A percentile compares a stretch with the other conserved stretches of the same genome.
Conservation (phyloP, 1,140 invertebrate species). For the Heliothis virescens region DNA sequence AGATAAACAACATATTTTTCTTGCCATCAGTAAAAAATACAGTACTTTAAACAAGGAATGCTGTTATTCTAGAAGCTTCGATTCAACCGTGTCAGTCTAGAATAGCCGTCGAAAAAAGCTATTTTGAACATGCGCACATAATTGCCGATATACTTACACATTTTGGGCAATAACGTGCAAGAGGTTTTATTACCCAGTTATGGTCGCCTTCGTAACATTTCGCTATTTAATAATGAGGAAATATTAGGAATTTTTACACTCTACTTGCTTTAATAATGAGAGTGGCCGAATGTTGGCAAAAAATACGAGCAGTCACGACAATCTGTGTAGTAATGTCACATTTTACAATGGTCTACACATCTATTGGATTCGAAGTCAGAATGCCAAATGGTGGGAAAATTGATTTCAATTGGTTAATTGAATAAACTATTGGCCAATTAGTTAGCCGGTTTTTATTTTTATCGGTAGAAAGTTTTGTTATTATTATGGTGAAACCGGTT, state of each 20-base stretch:
- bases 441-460: not conserved
- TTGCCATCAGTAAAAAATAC: no score
- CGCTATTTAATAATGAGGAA: slow-evolving; percentile 48
- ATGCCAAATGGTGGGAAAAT: not conserved
- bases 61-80: no score
- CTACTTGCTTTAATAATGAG: slow-evolving; percentile 60
- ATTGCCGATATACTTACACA: slow-evolving; percentile 16
- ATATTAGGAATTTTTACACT: slow-evolving; percentile 60
- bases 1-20: no score
- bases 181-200: slow-evolving; percentile 18
- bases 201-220: slow-evolving; percentile 47
- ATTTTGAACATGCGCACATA: slow-evolving; percentile 12
- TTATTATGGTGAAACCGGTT: no score
- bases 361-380: slow-evolving; percentile 8
- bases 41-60: no score
- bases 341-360: slow-evolving; percentile 25
- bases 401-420: not conserved
- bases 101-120: no score
- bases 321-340: slow-evolving; percentile 42
- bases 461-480: not conserved
- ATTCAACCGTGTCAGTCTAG: no score
- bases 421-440: not conserved
- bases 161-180: slow-evolving; percentile 31
- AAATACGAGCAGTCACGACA: slow-evolving; percentile 38
- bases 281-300: slow-evolving; percentile 47